These are phyloP conservation scores for Rallus limicola DNA, from an alignment of 2,113 vertebrate species.

Conservation along the genomic window DNA sequence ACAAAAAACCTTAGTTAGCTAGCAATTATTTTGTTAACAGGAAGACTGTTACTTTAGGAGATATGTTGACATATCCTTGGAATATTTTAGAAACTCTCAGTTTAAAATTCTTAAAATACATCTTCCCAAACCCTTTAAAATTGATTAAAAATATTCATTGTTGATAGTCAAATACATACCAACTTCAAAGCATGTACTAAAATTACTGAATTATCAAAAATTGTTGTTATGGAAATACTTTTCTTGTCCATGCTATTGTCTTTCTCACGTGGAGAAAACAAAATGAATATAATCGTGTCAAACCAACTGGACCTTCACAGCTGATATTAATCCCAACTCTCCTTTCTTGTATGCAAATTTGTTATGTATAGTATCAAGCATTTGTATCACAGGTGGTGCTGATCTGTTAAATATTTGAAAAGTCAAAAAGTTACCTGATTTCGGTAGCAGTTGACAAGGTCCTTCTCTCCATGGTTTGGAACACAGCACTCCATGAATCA, in stretches of 20 bases:
- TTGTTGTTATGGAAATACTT: background rate
- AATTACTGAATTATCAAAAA: background rate
- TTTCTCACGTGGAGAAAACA: background rate
- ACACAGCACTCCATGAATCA: background rate
- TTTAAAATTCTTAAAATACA: background rate
- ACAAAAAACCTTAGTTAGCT: background rate
- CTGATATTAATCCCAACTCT: background rate
- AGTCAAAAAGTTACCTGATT: background rate
- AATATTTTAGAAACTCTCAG: background rate
- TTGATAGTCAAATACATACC: background rate
- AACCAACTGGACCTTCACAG: background rate
- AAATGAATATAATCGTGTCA: background rate
- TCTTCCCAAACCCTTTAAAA: background rate
- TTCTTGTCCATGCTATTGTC: background rate
- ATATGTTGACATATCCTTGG: background rate
- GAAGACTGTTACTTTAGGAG: background rate
- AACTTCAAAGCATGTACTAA: background rate
- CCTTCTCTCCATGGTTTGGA: fast-evolving
- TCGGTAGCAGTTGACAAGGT: background rate
- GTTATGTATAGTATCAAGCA: background rate
- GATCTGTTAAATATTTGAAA: background rate
- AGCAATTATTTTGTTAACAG: background rate
- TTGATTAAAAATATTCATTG: background rate
- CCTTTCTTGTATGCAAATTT: background rate
- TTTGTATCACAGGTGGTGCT: background rate